phyloP scores from a whole-genome alignment of 1,140 invertebrate genomes.

The Alviniconcha marisindica region DNA sequence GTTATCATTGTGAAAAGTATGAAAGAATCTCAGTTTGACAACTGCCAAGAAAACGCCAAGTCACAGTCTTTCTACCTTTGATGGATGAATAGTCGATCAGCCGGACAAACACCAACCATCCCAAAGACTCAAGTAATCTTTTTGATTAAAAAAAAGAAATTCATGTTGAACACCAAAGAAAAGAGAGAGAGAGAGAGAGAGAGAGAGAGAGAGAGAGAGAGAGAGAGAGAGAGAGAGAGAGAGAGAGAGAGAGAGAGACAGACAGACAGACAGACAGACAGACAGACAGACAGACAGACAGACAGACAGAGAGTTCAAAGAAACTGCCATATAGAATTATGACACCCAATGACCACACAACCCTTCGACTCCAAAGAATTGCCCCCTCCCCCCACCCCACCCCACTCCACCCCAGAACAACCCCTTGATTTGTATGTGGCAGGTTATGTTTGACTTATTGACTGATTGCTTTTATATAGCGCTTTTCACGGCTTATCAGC shows the following conservation, averaged over 20 bases:
- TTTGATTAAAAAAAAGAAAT: no score
- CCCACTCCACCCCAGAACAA: no score
- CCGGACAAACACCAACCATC: no score
- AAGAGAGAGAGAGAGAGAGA: not conserved
- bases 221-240: not conserved
- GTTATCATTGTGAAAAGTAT: not conserved
- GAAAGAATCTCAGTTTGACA: not conserved
- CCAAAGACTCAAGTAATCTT: no score
- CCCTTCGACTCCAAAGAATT: not conserved
- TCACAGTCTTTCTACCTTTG: not conserved
- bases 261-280: constrained; percentile 3
- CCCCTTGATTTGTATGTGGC: no score
- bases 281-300: constrained; percentile 19
- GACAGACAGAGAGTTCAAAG: not conserved
- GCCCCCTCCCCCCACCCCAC: not conserved
- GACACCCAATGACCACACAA: not conserved
- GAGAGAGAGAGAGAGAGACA: not conserved
- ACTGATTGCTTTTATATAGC: no score
- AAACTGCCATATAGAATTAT: not conserved
- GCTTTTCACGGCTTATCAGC: no score
- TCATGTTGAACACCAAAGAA: not conserved
- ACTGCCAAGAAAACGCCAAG: not conserved
- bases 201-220: not conserved
- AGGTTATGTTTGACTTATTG: no score
- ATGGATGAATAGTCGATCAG: not conserved